Conservation (phyloP, 2,113 vertebrate genomes). For the Nymphicus hollandicus region DNA sequence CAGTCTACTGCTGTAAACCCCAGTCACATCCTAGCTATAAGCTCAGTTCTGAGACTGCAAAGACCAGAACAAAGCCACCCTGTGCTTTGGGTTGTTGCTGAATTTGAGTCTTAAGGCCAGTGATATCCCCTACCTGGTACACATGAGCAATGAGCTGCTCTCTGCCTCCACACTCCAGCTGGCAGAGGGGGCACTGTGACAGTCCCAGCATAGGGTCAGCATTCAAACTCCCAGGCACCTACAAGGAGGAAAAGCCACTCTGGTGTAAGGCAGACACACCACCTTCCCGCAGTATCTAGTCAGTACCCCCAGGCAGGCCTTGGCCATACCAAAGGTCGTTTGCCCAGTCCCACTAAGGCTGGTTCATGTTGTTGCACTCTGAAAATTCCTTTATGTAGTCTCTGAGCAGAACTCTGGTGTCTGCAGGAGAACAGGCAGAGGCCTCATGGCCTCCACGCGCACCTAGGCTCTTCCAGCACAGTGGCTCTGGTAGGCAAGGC, state of each 20-base stretch:
- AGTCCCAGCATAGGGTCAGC: slow-evolving; percentile 70
- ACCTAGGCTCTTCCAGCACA: not conserved
- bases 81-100: not conserved
- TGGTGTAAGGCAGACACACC: not conserved
- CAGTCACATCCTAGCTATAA: not conserved
- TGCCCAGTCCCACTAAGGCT: not conserved
- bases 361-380: not conserved
- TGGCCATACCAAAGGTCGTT: not conserved
- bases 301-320: not conserved
- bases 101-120: not conserved
- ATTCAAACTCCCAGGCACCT: slow-evolving; percentile 65
- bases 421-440: not conserved
- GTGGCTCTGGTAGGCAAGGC: not conserved
- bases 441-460: not conserved
- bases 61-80: not conserved
- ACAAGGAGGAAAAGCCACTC: not conserved
- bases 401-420: not conserved
- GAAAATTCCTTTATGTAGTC: not conserved
- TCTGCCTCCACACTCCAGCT: slow-evolving; percentile 88
- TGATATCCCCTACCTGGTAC: slow-evolving; percentile 84
- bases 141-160: slow-evolving; percentile 93
- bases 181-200: slow-evolving; percentile 90
- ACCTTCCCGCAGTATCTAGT: not conserved
- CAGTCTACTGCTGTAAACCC: not conserved
- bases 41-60: not conserved